Percentiles rank a stretch among this genome's conserved stretches.
Conservation (phyloP, 2,888 invertebrate genomes). For the Ormyrus rosae region DNA sequence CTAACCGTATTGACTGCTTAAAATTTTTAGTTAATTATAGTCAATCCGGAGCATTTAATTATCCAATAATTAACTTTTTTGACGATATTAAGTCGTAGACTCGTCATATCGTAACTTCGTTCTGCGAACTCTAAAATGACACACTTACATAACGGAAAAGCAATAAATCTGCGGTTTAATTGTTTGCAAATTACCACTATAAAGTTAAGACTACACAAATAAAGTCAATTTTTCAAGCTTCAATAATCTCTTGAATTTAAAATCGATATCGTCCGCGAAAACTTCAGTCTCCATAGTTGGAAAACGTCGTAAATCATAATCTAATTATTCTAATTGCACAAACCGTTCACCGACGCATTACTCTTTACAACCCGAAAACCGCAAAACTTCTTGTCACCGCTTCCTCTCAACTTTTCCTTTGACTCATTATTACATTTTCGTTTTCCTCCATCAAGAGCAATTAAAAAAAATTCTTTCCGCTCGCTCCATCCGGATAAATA, state of each 20-base stretch:
- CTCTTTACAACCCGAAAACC: too few relatives aligned
- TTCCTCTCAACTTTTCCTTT: too few relatives aligned
- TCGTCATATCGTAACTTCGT: too few relatives aligned
- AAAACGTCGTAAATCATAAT: slow-evolving; percentile 4
- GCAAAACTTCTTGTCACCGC: too few relatives aligned
- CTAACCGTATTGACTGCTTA: too few relatives aligned
- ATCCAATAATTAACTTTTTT: too few relatives aligned
- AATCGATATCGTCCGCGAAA: neutral
- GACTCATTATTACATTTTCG: neutral
- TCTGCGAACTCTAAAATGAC: neutral
- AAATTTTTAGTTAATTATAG: too few relatives aligned
- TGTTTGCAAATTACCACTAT: slow-evolving; percentile 10
- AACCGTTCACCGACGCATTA: too few relatives aligned
- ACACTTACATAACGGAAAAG: neutral
- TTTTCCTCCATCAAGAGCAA: slow-evolving; percentile 1
- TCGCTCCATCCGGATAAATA: too few relatives aligned
- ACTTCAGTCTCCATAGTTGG: neutral
- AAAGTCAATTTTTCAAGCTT: slow-evolving; percentile 7
- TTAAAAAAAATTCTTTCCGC: neutral
- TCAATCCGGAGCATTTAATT: too few relatives aligned
- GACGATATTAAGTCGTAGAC: too few relatives aligned
- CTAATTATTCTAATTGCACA: neutral
- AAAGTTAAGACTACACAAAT: neutral
- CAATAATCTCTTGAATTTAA: neutral
- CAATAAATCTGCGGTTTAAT: neutral